These are phyloP conservation scores for Diorhabda elongata DNA, from an alignment of 1,140 invertebrate species.

Conservation along the genomic window DNA sequence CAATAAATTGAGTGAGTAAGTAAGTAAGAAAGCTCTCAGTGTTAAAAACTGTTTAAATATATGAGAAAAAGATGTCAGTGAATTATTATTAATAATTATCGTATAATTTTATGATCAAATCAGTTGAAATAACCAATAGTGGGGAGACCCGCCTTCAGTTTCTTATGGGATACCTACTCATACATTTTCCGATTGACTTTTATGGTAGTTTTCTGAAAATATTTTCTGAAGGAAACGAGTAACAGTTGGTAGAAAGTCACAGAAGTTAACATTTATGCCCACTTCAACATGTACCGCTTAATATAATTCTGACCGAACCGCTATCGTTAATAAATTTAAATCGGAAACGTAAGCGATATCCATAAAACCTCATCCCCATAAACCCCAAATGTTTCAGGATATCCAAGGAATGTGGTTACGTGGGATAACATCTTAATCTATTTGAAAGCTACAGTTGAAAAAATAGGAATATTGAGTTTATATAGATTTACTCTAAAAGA, in stretches of 20 bases:
- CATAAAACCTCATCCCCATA: conserved; percentile 2
- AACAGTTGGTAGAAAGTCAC: not conserved
- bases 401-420: not conserved
- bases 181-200: too few species aligned
- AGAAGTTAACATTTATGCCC: not conserved
- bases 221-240: not conserved
- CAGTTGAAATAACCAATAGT: too few species aligned
- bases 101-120: too few species aligned
- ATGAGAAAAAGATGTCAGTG: too few species aligned
- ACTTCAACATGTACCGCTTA: not conserved
- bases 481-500: too few species aligned
- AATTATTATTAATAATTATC: too few species aligned
- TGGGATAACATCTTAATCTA: conserved; percentile 2
- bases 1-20: too few species aligned
- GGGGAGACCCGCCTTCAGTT: too few species aligned
- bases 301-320: not conserved
- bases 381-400: not conserved
- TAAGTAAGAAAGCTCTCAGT: too few species aligned
- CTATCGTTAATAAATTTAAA: conserved; percentile 3
- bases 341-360: not conserved
- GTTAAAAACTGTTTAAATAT: too few species aligned
- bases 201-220: too few species aligned
- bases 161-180: too few species aligned
- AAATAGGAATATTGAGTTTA: not conserved
- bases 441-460: not conserved